These are phyloP conservation scores for Pseudomyrmex pallidus DNA, from an alignment of 1,140 invertebrate genomes.

Conservation along the genomic window DNA sequence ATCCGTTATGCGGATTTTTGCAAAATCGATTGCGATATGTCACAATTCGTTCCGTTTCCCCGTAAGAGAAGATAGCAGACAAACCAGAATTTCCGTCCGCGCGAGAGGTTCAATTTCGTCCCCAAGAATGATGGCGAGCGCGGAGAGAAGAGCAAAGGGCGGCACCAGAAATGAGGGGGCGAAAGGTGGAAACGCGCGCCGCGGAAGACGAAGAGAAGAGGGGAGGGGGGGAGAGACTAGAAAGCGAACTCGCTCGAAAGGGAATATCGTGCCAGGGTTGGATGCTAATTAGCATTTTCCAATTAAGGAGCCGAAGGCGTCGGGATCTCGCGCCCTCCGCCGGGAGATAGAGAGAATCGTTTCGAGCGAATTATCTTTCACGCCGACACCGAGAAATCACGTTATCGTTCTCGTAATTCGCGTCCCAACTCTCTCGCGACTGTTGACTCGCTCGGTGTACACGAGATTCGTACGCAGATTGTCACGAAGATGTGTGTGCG, in stretches of 20 bases:
- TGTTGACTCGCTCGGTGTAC: constrained; percentile 12
- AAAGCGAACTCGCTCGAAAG: constrained; percentile 66
- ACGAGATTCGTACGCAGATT: constrained; percentile 25
- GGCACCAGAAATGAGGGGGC: constrained; percentile 8
- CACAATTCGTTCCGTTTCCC: constrained; percentile 8
- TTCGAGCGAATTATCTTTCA: constrained; percentile 71
- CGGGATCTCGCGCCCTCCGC: constrained; percentile 56
- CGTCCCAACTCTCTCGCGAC: constrained; percentile 55
- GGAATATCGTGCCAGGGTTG: constrained; percentile 71
- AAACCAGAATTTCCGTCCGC: constrained; percentile 64
- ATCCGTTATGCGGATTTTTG: constrained; percentile 33
- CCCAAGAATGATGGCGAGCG: constrained; percentile 51
- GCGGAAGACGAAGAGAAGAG: neutral
- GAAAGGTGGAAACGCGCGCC: neutral
- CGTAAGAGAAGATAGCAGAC: constrained; percentile 27
- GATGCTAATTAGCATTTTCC: constrained; percentile 77
- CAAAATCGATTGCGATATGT: constrained; percentile 53
- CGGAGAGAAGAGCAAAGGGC: constrained; percentile 26
- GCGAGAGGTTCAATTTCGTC: constrained; percentile 70
- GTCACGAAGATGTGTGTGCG: neutral
- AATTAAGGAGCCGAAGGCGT: constrained; percentile 72
- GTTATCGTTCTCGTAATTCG: constrained; percentile 69
- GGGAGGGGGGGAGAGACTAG: constrained; percentile 35
- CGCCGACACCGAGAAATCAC: constrained; percentile 72
- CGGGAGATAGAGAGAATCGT: constrained; percentile 71